Conservation (phyloP, 2,113 vertebrate genomes). For the Grantiella picta region DNA sequence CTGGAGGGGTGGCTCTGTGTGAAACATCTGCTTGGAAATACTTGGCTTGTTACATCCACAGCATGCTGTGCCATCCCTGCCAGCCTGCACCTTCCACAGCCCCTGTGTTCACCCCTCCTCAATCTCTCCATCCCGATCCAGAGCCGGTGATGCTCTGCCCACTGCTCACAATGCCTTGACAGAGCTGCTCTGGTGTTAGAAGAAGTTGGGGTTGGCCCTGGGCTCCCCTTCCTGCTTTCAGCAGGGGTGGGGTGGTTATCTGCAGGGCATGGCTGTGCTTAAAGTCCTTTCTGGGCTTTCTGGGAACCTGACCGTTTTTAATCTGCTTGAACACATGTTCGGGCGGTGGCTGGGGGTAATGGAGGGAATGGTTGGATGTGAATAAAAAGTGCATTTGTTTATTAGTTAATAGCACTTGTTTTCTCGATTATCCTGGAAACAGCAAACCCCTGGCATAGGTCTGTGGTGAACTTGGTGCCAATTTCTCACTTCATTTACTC, state of each 20-base stretch:
- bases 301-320: background rate
- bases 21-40: background rate
- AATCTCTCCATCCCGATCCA: accelerated
- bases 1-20: background rate
- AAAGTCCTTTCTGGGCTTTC: background rate
- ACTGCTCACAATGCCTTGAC: accelerated
- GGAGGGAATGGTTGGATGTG: background rate
- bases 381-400: background rate
- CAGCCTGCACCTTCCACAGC: background rate
- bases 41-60: background rate
- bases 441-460: background rate
- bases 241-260: background rate
- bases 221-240: background rate
- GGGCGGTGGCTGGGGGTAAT: accelerated
- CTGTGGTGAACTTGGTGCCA: background rate
- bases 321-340: background rate
- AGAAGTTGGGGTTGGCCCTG: background rate
- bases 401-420: background rate
- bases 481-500: background rate
- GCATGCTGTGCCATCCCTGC: accelerated
- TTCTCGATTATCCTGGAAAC: background rate
- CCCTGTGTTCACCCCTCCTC: background rate
- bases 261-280: accelerated
- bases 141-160: background rate
- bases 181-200: background rate